These are phyloP conservation scores for Pardosa pseudoannulata DNA, from an alignment of 2,888 invertebrate species.

Conservation along the genomic window DNA sequence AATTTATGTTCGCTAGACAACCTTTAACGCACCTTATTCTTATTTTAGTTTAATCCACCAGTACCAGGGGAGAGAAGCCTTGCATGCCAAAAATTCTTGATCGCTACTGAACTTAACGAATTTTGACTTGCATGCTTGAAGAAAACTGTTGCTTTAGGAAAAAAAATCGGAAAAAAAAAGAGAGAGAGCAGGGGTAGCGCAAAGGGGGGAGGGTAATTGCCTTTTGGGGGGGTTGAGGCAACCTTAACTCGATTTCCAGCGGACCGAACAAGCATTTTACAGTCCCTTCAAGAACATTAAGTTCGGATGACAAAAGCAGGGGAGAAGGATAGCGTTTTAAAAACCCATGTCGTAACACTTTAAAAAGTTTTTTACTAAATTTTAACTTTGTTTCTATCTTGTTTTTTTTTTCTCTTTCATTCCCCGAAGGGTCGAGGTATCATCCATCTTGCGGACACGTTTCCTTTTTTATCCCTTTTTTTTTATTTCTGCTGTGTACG, in stretches of 20 bases:
- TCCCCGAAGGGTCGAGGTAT: slow-evolving; percentile 49
- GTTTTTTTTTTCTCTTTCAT: slow-evolving; percentile 9
- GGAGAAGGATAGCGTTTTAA: slow-evolving; percentile 65
- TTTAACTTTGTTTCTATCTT: slow-evolving; percentile 39
- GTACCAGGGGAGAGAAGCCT: background rate
- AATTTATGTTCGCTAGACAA: background rate
- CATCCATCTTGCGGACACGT: slow-evolving; percentile 67
- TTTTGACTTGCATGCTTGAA: slow-evolving; percentile 62
- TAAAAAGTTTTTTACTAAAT: slow-evolving; percentile 50
- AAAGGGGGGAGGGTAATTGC: slow-evolving; percentile 9
- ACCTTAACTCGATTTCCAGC: slow-evolving; percentile 65
- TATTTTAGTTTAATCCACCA: slow-evolving; percentile 10
- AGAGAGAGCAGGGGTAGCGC: slow-evolving; percentile 8
- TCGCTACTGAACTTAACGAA: slow-evolving; percentile 63
- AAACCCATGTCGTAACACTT: slow-evolving; percentile 66
- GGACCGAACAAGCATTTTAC: slow-evolving; percentile 70
- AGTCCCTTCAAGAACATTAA: slow-evolving; percentile 69
- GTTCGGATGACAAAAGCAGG: slow-evolving; percentile 64
- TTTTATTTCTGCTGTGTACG: background rate
- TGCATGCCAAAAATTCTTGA: slow-evolving; percentile 70
- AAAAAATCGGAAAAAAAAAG: background rate
- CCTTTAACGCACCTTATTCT: slow-evolving; percentile 3
- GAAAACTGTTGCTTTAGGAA: slow-evolving; percentile 58
- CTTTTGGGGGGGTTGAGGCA: slow-evolving; percentile 14
- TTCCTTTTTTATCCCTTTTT: slow-evolving; percentile 37